Percentiles rank a stretch among this genome's conserved stretches.
These are phyloP conservation scores for Rhinopomastus cyanomelas DNA, from an alignment of 2,113 vertebrate genomes.

Conservation along the genomic window DNA sequence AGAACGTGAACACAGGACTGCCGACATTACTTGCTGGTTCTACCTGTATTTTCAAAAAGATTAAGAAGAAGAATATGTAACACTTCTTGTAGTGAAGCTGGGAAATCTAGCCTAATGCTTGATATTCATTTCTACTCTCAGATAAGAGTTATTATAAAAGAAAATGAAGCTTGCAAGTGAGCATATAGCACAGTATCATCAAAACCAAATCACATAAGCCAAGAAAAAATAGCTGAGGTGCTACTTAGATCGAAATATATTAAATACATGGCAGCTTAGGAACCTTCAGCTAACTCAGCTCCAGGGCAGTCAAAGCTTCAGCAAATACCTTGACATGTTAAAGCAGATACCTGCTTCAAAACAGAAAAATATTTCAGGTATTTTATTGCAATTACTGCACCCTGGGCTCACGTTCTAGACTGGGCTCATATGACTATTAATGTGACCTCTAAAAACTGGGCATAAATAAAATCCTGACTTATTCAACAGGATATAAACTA, in stretches of 20 bases:
- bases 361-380: background rate
- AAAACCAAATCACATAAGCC: background rate
- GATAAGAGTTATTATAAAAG: background rate
- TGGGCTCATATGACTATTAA: background rate
- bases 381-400: background rate
- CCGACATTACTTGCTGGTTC: slow-evolving; percentile 68
- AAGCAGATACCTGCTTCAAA: background rate
- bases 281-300: background rate
- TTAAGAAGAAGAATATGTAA: background rate
- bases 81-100: background rate
- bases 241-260: background rate
- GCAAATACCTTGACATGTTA: background rate
- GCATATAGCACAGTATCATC: background rate
- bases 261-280: background rate
- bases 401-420: background rate
- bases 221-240: background rate
- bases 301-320: background rate
- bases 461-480: background rate
- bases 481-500: background rate
- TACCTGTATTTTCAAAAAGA: slow-evolving; percentile 69
- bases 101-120: background rate
- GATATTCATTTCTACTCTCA: background rate
- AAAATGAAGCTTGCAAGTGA: background rate
- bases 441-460: background rate
- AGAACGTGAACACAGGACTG: slow-evolving; percentile 88